These are phyloP conservation scores for Eleginops maclovinus DNA, from an alignment of 2,113 vertebrate species.

Conservation along the genomic window DNA sequence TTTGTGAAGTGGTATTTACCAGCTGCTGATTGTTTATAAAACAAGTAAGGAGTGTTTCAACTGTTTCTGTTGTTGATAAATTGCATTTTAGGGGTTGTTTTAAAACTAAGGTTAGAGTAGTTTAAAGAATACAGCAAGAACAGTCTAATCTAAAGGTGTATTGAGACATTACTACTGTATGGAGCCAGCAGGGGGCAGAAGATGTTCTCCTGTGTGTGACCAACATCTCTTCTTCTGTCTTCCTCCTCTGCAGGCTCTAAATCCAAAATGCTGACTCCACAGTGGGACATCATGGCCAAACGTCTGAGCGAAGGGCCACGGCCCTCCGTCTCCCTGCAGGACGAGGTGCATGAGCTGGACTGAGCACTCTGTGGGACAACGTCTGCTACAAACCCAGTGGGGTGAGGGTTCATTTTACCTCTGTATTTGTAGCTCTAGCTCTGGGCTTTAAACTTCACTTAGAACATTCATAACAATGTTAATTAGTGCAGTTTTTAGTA, in stretches of 20 bases:
- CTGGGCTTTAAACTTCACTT: too few species aligned
- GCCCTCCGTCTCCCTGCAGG: constrained; percentile 89
- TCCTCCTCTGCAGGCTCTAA: constrained; percentile 87
- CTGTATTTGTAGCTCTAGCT: too few species aligned
- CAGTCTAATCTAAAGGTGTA: neutral
- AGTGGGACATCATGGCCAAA: constrained; percentile 98
- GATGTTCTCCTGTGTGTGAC: neutral
- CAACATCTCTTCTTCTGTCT: constrained; percentile 17
- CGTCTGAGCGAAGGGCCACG: constrained; percentile 88
- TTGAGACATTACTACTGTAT: neutral
- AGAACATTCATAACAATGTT: too few species aligned
- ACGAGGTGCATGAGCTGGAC: constrained; percentile 94
- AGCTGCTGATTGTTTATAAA: neutral
- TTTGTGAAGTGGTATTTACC: neutral
- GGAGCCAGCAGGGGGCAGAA: constrained; percentile 66
- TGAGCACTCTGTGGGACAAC: constrained; percentile 84
- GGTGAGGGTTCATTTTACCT: constrained; percentile 61
- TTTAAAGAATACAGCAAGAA: neutral
- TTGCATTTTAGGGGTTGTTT: neutral
- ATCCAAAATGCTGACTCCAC: constrained; percentile 90
- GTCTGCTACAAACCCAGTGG: constrained; percentile 86
- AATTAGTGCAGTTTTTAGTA: too few species aligned
- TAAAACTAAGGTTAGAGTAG: neutral
- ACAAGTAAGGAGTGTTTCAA: neutral
- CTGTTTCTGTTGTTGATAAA: neutral